phyloP scores from a whole-genome alignment of 2,113 vertebrate species.

The Glareola pratincola region DNA sequence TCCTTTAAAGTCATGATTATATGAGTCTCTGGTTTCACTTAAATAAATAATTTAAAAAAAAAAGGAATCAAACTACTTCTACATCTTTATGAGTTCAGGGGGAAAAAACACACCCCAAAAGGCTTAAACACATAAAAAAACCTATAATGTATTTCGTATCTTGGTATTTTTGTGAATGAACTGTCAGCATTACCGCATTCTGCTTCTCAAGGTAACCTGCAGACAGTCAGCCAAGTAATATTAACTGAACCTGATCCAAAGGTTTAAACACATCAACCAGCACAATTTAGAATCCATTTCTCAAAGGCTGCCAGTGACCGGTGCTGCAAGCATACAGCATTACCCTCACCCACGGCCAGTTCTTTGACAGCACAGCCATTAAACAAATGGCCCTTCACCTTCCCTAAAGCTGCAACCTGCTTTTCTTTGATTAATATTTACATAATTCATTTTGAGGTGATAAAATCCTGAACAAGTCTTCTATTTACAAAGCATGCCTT shows the following conservation, averaged over 20 bases:
- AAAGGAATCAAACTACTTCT: not conserved
- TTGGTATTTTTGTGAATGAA: not conserved
- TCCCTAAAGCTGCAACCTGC: not conserved
- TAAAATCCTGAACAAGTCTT: not conserved
- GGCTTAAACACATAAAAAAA: not conserved
- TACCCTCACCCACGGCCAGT: not conserved
- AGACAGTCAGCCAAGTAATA: not conserved
- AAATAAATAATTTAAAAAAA: too few species aligned
- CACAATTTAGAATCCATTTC: not conserved
- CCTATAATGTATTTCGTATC: not conserved
- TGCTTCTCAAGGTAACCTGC: not conserved
- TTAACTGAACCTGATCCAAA: not conserved
- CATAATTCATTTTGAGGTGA: not conserved
- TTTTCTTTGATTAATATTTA: not conserved
- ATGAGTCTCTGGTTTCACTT: not conserved
- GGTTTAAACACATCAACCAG: not conserved
- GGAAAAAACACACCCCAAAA: fast-evolving
- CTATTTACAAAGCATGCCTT: not conserved
- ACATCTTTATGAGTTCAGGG: not conserved
- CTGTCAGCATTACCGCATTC: not conserved
- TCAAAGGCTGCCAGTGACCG: not conserved
- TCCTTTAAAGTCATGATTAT: not conserved
- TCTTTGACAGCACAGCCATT: not conserved
- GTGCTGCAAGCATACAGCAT: not conserved
- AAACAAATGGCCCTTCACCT: not conserved